Base-by-base conservation (phyloP, 2,113 vertebrate species). In the Machaerirhynchus nigripectus region DNA sequence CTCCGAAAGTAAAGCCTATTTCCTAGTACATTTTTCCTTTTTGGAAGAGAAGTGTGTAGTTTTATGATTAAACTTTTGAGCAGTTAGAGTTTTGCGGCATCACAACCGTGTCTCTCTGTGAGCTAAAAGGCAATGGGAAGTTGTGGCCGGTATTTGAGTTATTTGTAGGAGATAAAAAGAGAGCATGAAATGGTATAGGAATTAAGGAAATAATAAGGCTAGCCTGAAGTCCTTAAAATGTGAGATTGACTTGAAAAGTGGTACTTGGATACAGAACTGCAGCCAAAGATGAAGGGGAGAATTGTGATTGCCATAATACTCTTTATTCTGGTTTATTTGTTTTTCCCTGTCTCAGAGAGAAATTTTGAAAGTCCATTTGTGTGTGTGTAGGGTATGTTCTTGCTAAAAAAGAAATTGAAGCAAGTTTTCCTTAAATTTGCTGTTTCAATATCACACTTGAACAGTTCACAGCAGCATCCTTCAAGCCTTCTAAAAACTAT, bases 371-470 rank as follows among this genome's bases (percentile, higher is more conserved):
- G 56, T 39, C 42, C 13, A 18, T 67, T 85, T 92, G 13, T 87
- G 70, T 68, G n/a, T 42, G 42, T 33, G 15, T 53, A 78, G 77
- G 65, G 60, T 59, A 60, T 90, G 30, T 81, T 89, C 70, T 74
- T 49, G 20, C 47, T 89, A 78, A 94, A 92, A 85, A 80, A 92
- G 78, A 94, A 96, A 96, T 90, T 89, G 81, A 68, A 90, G 67
- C 57, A 79, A 95, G 71, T 78, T 91, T 96, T 92, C 53, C 73
- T 91, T 77, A 87, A 95, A 95, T 53, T 92, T 53, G 37, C 42
- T 88, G 68, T 90, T 96, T 91, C 87, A 81, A 63, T 96, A 96
- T 91, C 93, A 83, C 93, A 93, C 90, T 96, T 90, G 90, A 97
- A 49, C 85, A 78, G 83, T 96, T 97, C 95, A 94, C 93, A 95